Evolutionary conservation across 35 echinoderm and acorn worm species (phyloP), one percentile per base, ranked within the genome.

Genomic region (Apostichopus parvimensis): DNA sequence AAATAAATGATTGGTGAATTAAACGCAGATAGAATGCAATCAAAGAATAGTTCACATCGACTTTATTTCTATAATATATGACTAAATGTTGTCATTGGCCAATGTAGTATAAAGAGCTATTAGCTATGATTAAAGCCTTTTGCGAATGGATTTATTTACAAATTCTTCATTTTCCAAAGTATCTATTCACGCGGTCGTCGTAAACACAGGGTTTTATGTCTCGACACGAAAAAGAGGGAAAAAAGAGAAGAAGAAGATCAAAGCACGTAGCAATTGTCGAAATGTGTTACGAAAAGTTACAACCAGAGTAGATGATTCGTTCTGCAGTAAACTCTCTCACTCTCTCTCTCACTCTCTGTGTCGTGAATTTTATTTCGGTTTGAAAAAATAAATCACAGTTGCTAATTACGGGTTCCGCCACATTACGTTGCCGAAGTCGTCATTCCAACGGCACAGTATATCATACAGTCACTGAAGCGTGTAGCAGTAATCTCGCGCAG

Each of bases 361-460:
- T 75, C 71, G 71, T 75, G 71, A 75, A 75, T 75, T 75, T 75
- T 75, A 75, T 75, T 75, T 75, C 58, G 7, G 71, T 75, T 75
- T 75, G 71, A 75, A 75, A 75, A 75, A 75, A 75, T 75, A 75
- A 75, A 75, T 75, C 71, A 75, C 71, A 20, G 71, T 75, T 75
- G 71, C 71, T 75, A 75, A 75, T 75, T 75, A 75, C 71, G 71
- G 71, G 71, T 75, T 75, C 71, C 71, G 71, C 71, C 71, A 75
- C 71, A 75, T 75, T 75, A 75, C 71, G 71, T 18, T 75, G 20
- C 71, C 71, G 71, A 22, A 75, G 71, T 7, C 71, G 71, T 75
- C 71, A 18, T 75, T 75, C 71, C 21, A 75, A n/a, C 71, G 71
- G 71, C 71, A 75, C 17, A 22, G 71, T 75, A 75, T 75, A 75